These are phyloP conservation scores for Epistrophe grossulariae DNA, from an alignment of 2,888 invertebrate species.

Conservation along the genomic window DNA sequence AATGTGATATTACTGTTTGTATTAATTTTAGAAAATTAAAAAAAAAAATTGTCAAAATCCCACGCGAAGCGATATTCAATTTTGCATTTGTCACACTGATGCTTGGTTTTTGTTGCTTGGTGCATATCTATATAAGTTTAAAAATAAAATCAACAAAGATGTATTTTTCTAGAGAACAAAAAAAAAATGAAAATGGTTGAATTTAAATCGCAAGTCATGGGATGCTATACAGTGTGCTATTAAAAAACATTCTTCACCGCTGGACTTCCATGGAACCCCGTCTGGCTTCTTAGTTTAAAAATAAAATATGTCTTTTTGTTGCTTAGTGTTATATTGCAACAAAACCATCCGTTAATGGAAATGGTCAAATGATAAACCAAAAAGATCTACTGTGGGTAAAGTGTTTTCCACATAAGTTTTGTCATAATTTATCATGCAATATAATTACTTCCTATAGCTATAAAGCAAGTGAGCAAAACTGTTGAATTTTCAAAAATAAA, in stretches of 20 bases:
- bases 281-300: neutral
- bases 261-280: neutral
- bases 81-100: conserved; percentile 67
- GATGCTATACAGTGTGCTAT: conserved; percentile 19
- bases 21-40: conserved; percentile 11
- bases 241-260: neutral
- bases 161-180: neutral
- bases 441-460: neutral
- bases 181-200: conserved; percentile 5
- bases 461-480: neutral
- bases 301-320: neutral
- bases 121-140: conserved; percentile 40
- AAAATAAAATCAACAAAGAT: conserved; percentile 48
- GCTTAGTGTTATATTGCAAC: neutral
- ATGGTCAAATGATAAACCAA: neutral
- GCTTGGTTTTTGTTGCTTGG: neutral
- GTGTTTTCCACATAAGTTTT: conserved; percentile 1
- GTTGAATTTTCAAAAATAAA: neutral
- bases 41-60: conserved; percentile 13
- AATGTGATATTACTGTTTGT: conserved; percentile 37
- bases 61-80: conserved; percentile 36
- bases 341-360: neutral
- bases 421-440: conserved; percentile 18
- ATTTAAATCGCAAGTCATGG: conserved; percentile 39
- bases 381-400: neutral